Base-by-base conservation (phyloP, 2,888 invertebrate genomes). In the Volucella zonaria region DNA sequence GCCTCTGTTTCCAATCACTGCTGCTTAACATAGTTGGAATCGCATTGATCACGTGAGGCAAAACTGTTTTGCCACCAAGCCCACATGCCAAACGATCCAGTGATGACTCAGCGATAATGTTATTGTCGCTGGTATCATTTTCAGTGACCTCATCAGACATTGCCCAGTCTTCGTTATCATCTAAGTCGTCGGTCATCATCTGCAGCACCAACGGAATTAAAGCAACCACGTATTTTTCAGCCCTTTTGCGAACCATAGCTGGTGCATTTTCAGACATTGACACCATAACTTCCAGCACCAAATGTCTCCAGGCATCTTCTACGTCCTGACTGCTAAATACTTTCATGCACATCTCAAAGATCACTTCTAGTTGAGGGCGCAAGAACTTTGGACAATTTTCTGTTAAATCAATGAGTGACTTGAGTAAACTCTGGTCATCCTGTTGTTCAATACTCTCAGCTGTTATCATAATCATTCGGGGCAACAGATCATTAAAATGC, bases 11-110 rank as follows among this genome's bases (percentile, higher is more conserved):
- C 97, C 97, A 97, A 89, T 97, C 95, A 11, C 94, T 93, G 87
- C 95, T 96, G 59, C 93, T 93, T 88, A 99, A 93, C 98, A 99
- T 98, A 47, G 93, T 93, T 0, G 98, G 97, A 87, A 99, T 95
- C 89, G 95, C 95, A 62, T 94, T 94, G 87, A 97, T 95, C 74
- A 99, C 97, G 88, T 97, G 95, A 0, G 97, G 97, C 85, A 99
- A 93, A 93, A 99, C 96, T 0, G 96, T 96, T 93, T 94, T 94
- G 54, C 98, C 98, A 85, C 99, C 99, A 52, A 99, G 94, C 3
- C 98, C 98, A 92, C 98, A 99, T n/a, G 99, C 98, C 90, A 99
- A 93, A 87, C 99, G 95, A 93, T 99, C 99, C 75, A 99, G 93
- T 8, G 98, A 97, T 23, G 98, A 97, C 92, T 99, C 99, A 0